Percentiles rank a stretch among this genome's conserved stretches.
Evolutionary conservation across 1,140 invertebrate genomes (phyloP).

Genomic region (Capitella teleta): DNA sequence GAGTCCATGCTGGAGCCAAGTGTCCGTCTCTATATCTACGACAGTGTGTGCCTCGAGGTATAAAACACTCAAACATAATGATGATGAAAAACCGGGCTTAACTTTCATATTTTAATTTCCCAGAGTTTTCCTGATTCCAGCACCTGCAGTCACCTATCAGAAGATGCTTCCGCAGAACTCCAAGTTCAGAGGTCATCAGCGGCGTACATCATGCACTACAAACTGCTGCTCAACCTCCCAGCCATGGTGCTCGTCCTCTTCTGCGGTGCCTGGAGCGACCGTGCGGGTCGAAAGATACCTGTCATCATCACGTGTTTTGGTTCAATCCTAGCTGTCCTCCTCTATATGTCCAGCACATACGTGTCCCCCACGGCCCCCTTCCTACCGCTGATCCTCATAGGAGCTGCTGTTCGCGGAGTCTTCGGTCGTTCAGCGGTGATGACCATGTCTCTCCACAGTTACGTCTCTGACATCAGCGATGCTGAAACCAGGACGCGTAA

Average conservation of each 20-base stretch:
- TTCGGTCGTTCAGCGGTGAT: constrained; percentile 36
- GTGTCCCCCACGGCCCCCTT: neutral
- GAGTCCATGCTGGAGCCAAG: constrained; percentile 36
- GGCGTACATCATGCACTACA: constrained; percentile 28
- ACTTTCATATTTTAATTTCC: neutral
- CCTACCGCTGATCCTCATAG: constrained; percentile 24
- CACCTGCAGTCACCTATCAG: constrained; percentile 9
- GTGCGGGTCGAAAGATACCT: constrained; percentile 34
- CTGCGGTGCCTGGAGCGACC: constrained; percentile 39
- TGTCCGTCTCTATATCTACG: constrained; percentile 29
- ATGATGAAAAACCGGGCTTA: neutral
- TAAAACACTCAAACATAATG: constrained; percentile 10
- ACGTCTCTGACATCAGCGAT: constrained; percentile 28
- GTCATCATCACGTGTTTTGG: constrained; percentile 35
- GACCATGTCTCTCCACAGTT: constrained; percentile 38
- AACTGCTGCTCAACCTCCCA: constrained; percentile 32
- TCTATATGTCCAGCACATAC: constrained; percentile 27
- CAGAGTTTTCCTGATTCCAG: neutral
- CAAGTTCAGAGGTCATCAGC: constrained; percentile 23
- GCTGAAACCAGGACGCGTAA: neutral
- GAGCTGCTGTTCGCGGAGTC: constrained; percentile 24
- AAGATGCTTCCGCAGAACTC: too few species aligned
- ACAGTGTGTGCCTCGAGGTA: constrained; percentile 23
- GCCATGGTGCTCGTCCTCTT: constrained; percentile 33
- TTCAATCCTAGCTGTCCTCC: constrained; percentile 25